Percentiles rank a stretch among this genome's conserved stretches.
Conservation (phyloP, 2,888 invertebrate species). For the Thelaira solivaga region DNA sequence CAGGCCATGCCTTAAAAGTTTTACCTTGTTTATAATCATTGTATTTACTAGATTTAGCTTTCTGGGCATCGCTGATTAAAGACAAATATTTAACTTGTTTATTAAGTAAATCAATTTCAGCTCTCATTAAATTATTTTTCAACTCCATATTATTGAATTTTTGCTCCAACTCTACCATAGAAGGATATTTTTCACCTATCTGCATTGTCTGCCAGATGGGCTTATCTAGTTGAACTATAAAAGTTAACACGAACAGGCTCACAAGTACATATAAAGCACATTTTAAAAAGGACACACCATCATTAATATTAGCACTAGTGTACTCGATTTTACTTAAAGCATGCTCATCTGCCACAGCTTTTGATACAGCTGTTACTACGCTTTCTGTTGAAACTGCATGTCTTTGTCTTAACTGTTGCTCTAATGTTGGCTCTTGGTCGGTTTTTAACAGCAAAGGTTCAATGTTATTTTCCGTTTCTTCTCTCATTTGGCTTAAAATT, state of each 20-base stretch:
- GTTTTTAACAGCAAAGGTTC: neutral
- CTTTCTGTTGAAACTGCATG: slow-evolving; percentile 6
- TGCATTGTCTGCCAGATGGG: slow-evolving; percentile 67
- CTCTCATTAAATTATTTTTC: slow-evolving; percentile 74
- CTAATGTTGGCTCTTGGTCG: neutral
- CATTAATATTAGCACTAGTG: neutral
- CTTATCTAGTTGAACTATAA: slow-evolving; percentile 70
- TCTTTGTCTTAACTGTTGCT: slow-evolving; percentile 42
- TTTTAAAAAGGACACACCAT: slow-evolving; percentile 64
- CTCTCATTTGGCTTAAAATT: slow-evolving; percentile 5
- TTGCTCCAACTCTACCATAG: slow-evolving; percentile 64
- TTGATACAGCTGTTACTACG: neutral
- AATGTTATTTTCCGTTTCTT: neutral
- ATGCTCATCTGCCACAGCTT: neutral
- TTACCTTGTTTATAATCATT: slow-evolving; percentile 56
- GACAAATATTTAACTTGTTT: slow-evolving; percentile 72
- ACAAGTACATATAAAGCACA: slow-evolving; percentile 68
- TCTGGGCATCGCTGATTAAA: slow-evolving; percentile 48
- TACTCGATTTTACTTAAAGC: slow-evolving; percentile 11
- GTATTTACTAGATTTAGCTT: slow-evolving; percentile 38
- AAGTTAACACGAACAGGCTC: slow-evolving; percentile 68
- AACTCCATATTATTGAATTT: slow-evolving; percentile 71
- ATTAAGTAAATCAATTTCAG: slow-evolving; percentile 74
- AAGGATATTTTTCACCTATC: slow-evolving; percentile 18
- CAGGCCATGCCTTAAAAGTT: slow-evolving; percentile 70